These are phyloP conservation scores for Cromileptes altivelis DNA, from an alignment of 2,113 vertebrate genomes.

Conservation along the genomic window DNA sequence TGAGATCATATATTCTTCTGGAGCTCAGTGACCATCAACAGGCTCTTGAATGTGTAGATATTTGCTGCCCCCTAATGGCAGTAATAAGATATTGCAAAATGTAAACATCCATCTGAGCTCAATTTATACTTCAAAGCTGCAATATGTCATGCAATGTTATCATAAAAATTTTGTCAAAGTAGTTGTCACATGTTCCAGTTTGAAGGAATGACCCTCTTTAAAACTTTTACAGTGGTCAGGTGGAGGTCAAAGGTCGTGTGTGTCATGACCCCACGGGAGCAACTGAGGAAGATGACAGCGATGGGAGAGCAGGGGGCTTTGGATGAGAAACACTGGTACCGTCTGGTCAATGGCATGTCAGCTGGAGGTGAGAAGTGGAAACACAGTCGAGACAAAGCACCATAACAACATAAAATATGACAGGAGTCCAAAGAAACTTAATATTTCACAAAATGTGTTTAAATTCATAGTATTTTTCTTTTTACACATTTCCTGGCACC, in stretches of 20 bases:
- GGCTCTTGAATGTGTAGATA: not conserved
- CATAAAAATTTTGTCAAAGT: not conserved
- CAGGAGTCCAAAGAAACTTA: not conserved
- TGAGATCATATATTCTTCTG: not conserved
- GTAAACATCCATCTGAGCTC: not conserved
- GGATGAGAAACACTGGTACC: slow-evolving; percentile 92
- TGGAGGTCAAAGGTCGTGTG: slow-evolving; percentile 59
- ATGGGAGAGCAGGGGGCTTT: slow-evolving; percentile 87
- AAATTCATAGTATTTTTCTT: not conserved
- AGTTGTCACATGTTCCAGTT: not conserved
- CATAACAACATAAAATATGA: not conserved
- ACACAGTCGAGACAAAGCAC: not conserved
- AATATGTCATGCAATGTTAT: not conserved
- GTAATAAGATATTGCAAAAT: slow-evolving; percentile 4
- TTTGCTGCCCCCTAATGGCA: slow-evolving; percentile 65
- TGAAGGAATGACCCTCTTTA: not conserved
- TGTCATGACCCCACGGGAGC: slow-evolving; percentile 91
- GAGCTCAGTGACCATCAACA: not conserved
- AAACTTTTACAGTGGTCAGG: slow-evolving; percentile 16
- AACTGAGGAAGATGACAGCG: slow-evolving; percentile 89
- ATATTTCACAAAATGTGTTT: too few relatives aligned
- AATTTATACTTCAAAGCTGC: not conserved
- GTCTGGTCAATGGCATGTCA: slow-evolving; percentile 89
- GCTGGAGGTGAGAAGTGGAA: slow-evolving; percentile 86
- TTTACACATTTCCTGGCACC: not conserved